A percentile compares a stretch with the other conserved stretches of the same genome.
Evolutionary conservation across 2,113 vertebrate genomes (phyloP).

Genomic region (Amia ocellicauda): DNA sequence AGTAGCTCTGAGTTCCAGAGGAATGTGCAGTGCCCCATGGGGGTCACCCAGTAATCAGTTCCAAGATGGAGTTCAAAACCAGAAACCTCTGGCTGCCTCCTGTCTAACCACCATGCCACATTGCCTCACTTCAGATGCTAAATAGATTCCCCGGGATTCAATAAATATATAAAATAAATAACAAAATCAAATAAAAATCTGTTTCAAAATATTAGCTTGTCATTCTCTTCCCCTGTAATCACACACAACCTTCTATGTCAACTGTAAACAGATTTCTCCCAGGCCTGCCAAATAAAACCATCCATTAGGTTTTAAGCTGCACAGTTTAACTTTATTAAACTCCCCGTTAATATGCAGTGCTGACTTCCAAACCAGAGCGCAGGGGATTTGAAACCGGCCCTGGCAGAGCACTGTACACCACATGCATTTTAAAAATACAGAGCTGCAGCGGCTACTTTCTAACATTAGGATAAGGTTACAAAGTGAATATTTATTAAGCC

Average conservation of each 20-base stretch:
- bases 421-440: conserved; percentile 37
- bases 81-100: conserved; percentile 54
- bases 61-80: conserved; percentile 31
- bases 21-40: conserved; percentile 33
- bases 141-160: conserved; percentile 41
- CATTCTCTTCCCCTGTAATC: conserved; percentile 46
- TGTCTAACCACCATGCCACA: conserved; percentile 46
- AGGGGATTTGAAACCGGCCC: conserved; percentile 35
- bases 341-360: conserved; percentile 52
- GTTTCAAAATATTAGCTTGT: conserved; percentile 65
- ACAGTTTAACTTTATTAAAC: conserved; percentile 56
- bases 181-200: conserved; percentile 61
- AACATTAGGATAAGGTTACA: conserved; percentile 27
- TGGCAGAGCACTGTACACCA: conserved; percentile 34
- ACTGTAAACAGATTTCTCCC: conserved; percentile 52
- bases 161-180: conserved; percentile 59
- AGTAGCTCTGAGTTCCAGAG: conserved; percentile 33
- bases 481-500: conserved; percentile 30
- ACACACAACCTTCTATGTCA: conserved; percentile 49
- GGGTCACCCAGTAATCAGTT: conserved; percentile 31
- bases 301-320: conserved; percentile 45
- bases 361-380: conserved; percentile 46
- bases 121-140: conserved; percentile 32
- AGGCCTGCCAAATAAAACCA: conserved; percentile 55
- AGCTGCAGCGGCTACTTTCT: conserved; percentile 16